Base-by-base conservation (phyloP, 2,888 invertebrate species). In the Coelogynopora nodosa region DNA sequence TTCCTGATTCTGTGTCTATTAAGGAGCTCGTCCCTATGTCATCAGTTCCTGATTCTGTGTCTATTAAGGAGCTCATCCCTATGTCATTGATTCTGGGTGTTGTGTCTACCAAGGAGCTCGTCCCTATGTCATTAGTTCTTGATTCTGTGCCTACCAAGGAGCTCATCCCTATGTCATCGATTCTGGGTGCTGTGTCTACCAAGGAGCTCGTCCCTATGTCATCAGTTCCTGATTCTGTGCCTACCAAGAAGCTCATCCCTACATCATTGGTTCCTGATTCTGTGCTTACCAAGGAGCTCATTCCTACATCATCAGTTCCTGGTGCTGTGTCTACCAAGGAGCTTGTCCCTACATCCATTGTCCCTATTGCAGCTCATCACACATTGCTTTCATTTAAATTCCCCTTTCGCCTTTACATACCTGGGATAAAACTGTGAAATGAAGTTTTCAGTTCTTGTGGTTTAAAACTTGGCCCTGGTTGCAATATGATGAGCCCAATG, bases 401-500 rank as follows among this genome's bases (percentile, higher is more conserved):
- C 49, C 49, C 49, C 49, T 49, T 49, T 49, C 49, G 18, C 18
- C 49, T 49, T 49, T 49, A 49, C 49, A 18, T 5, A 49, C n/a
- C n/a, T 2, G 74, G 74, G 74, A 74, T 74, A 74, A 74, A 74
- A 74, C 74, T 74, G 74, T 74, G 74, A 74, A 74, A 74, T 26
- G 27, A 74, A 74, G 18, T 74, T 74, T 13, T 74, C 74, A 74
- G 74, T 74, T 74, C 74, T 74, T 74, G 27, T 74, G 74, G 74
- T 74, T 74, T 74, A 26, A 74, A 74, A 74, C 74, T 74, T 74
- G 74, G 74, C 74, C 74, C 74, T 74, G 74, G 74, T 74, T 74
- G 74, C 5, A 74, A n/a, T 74, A 74, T 74, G 74, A 74, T 74
- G 74, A 74, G 74, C 23, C 74, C 27, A 74, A 74, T 13, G 5